Percentiles rank a stretch among this genome's conserved stretches.
These are phyloP conservation scores for Ascidia mentula DNA, from an alignment of 23 tunicate species.

Conservation along the genomic window DNA sequence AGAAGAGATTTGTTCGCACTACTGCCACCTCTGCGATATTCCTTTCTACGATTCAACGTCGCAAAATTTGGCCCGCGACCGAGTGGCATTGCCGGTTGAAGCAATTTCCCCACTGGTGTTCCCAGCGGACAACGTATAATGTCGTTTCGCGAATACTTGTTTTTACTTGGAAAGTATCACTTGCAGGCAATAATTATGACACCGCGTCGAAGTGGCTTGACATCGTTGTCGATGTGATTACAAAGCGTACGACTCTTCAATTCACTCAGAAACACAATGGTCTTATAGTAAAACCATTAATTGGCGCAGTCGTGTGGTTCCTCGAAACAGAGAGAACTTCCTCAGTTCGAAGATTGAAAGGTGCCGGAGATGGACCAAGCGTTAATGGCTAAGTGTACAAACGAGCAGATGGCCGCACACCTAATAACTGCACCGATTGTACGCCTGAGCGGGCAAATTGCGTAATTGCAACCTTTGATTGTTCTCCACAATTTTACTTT, in stretches of 20 bases:
- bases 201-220: background rate
- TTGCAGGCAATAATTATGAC: background rate
- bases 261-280: background rate
- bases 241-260: background rate
- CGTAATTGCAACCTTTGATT: background rate
- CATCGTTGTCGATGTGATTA: conserved; percentile 1
- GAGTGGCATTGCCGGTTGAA: background rate
- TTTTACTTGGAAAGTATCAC: background rate
- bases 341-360: background rate
- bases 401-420: background rate
- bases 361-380: background rate
- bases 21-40: background rate
- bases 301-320: background rate
- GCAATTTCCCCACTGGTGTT: background rate
- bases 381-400: background rate
- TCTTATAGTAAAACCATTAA: background rate
- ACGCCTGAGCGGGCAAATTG: background rate
- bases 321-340: background rate
- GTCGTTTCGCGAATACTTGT: background rate
- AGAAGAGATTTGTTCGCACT: too few species aligned
- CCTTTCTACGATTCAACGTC: background rate
- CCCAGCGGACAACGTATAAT: background rate
- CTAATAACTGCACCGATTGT: background rate
- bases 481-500: background rate
- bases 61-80: background rate